Base-by-base conservation (phyloP, 2,888 invertebrate genomes). In the Glyphotaelius pellucidus region DNA sequence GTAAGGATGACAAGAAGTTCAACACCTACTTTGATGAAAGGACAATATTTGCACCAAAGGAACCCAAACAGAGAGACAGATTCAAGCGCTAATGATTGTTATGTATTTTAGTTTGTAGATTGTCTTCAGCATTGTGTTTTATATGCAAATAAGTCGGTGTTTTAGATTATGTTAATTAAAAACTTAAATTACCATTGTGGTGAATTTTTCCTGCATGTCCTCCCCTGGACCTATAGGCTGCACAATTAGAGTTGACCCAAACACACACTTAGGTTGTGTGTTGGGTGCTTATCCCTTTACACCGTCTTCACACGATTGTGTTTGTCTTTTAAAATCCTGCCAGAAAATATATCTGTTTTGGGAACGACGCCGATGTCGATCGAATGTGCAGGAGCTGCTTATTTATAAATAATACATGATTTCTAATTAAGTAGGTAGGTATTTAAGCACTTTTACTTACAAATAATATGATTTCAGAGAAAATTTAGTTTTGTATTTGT, bases 11-110 rank as follows among this genome's bases (percentile, higher is more conserved):
- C 96, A 98, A 97, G 94, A 97, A 97, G 94, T 98, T 96, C 94
- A 98, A 99, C 95, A 97, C 97, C 93, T 99, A 99, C 95, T 99
- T 96, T 95, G 97, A 98, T 95, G 98, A 98, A 95, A 95, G 94
- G 0, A 98, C 98, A 12, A 98, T 98, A 94, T 96, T 96, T 93
- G 94, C 94, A 93, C 94, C 94, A 91, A 95, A 95, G 93, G 95
- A 95, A 0, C 95, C 95, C 92, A 92, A 89, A 32, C 95, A 94
- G 80, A 94, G 94, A 31, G 96, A 96, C 93, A 94, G 94, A 91
- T 96, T 95, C 32, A 92, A 91, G 90, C 67, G 88, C 9, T 80
- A 42, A 35, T 79, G 11, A 67, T 32, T 30, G 15, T 31, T 67
- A 25, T 67, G 30, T 86, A n/a, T 47, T 31, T 52, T 52, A 52